These are phyloP conservation scores for Halyomorpha halys DNA, from an alignment of 1,140 invertebrate genomes.

Conservation along the genomic window DNA sequence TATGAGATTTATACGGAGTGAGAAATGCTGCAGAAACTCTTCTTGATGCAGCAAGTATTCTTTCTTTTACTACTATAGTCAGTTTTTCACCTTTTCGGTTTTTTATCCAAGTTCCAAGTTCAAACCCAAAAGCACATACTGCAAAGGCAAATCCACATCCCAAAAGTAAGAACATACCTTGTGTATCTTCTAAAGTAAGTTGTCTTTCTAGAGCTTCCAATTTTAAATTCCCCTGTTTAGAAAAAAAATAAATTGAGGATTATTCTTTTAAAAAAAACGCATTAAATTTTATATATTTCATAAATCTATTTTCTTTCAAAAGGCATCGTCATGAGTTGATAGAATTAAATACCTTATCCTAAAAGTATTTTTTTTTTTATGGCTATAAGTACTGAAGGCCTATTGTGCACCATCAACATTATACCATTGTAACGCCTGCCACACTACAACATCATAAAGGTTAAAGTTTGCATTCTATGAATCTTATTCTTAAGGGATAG, in stretches of 20 bases:
- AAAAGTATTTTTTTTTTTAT: too few relatives aligned
- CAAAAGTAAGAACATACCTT: constrained; percentile 65
- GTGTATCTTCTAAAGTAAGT: constrained; percentile 58
- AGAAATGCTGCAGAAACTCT: constrained; percentile 1
- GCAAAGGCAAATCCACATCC: constrained; percentile 52
- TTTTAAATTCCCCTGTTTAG: not conserved
- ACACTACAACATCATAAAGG: too few relatives aligned
- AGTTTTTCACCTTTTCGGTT: constrained; percentile 5
- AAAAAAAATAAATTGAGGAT: not conserved
- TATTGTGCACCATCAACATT: too few relatives aligned
- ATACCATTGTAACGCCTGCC: too few relatives aligned
- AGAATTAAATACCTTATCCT: too few relatives aligned
- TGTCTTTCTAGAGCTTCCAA: constrained; percentile 49
- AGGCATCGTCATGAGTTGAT: too few relatives aligned
- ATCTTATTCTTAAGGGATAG: too few relatives aligned
- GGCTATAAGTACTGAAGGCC: too few relatives aligned
- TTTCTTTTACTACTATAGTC: not conserved
- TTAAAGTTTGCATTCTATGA: too few relatives aligned
- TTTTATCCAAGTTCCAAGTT: constrained; percentile 24
- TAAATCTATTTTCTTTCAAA: not conserved
- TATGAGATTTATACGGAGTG: not conserved
- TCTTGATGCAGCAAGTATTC: not conserved
- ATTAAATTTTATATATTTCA: not conserved
- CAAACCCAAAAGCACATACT: constrained; percentile 30
- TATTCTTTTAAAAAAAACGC: not conserved